Conservation (phyloP, 2,113 vertebrate species). For the Pangasianodon hypophthalmus region DNA sequence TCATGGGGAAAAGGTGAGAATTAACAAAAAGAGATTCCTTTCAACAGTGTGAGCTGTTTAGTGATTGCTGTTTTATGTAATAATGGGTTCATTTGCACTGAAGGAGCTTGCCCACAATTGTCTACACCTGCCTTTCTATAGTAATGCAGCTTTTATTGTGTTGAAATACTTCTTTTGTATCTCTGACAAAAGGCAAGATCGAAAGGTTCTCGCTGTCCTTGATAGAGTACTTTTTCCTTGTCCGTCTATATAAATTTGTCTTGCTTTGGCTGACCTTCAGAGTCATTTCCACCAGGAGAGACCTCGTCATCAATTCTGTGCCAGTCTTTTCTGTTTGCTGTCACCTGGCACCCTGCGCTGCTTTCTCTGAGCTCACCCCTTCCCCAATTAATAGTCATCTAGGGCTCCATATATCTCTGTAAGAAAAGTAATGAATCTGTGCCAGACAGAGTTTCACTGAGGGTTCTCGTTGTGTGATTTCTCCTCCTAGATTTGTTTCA, state of each 20-base stretch:
- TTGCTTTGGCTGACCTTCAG: conserved; percentile 58
- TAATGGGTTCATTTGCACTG: conserved; percentile 11
- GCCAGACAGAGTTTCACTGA: conserved; percentile 37
- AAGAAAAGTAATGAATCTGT: conserved; percentile 53
- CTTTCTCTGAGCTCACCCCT: conserved; percentile 46
- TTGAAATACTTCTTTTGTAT: conserved; percentile 41
- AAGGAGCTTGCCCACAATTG: conserved; percentile 15
- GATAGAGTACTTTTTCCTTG: conserved; percentile 36
- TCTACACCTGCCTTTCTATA: conserved; percentile 22
- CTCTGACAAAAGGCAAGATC: conserved; percentile 48
- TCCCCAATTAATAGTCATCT: conserved; percentile 57
- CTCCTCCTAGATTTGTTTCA: conserved; percentile 35
- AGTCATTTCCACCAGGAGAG: conserved; percentile 46
- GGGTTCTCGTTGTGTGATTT: conserved; percentile 26
- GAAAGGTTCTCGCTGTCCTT: conserved; percentile 43
- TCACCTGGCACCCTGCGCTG: conserved; percentile 52
- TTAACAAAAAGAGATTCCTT: not conserved
- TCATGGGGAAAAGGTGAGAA: conserved; percentile 85
- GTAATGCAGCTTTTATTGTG: not conserved
- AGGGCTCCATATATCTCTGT: conserved; percentile 45
- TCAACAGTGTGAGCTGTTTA: not conserved
- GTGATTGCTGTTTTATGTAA: not conserved
- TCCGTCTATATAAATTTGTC: conserved; percentile 42
- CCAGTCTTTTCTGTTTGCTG: conserved; percentile 52
- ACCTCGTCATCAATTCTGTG: conserved; percentile 55